Evolutionary conservation across 2,113 vertebrate species (phyloP).

Genomic region (Ctenodactylus gundi): DNA sequence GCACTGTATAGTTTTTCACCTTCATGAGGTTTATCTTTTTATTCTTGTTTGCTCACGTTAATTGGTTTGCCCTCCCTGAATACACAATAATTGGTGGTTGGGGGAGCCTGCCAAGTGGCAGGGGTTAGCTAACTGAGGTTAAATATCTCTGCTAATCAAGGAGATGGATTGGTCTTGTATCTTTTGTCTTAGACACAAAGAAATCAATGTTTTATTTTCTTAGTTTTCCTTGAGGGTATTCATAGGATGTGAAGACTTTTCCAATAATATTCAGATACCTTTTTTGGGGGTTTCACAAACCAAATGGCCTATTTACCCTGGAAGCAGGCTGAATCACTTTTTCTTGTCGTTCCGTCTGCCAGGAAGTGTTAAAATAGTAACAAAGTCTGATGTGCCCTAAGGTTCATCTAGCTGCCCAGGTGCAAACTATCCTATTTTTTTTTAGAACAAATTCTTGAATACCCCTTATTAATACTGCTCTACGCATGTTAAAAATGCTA

Average conservation of each 20-base stretch:
- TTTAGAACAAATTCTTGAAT: neutral
- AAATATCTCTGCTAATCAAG: neutral
- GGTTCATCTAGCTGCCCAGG: neutral
- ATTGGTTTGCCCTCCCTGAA: constrained; percentile 33
- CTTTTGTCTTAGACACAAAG: neutral
- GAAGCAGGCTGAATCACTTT: neutral
- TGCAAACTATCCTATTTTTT: neutral
- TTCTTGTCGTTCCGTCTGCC: neutral
- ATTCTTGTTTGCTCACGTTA: constrained; percentile 17
- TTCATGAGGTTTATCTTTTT: constrained; percentile 1
- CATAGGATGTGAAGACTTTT: neutral
- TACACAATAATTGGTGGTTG: neutral
- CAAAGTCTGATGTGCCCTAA: neutral
- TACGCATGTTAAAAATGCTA: constrained; percentile 18
- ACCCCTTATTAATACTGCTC: neutral
- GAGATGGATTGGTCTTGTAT: neutral
- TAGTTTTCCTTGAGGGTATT: neutral
- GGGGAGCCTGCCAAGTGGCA: neutral
- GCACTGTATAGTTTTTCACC: neutral
- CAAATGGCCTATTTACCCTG: neutral
- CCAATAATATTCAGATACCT: neutral
- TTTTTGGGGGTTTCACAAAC: neutral
- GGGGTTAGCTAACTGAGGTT: neutral
- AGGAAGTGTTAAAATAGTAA: neutral
- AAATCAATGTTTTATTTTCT: constrained; percentile 19